A percentile compares a stretch with the other conserved stretches of the same genome.
Evolutionary conservation across 2,888 invertebrate genomes (phyloP).

Genomic region (Caenorhabditis angaria): DNA sequence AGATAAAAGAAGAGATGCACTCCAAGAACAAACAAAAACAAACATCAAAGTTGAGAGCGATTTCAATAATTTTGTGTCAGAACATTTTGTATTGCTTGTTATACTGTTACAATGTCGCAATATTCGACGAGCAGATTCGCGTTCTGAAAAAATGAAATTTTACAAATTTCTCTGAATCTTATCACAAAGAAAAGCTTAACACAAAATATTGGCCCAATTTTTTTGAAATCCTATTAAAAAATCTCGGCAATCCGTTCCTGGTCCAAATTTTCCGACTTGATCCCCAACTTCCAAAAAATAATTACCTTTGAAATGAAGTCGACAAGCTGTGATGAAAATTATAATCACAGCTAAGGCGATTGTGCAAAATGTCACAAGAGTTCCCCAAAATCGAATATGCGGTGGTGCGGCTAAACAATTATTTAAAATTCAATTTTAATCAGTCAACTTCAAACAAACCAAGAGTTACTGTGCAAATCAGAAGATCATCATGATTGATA

Average conservation of each 20-base stretch:
- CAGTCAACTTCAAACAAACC: slow-evolving; percentile 22
- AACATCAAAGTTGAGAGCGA: slow-evolving; percentile 39
- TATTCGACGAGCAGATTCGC: slow-evolving; percentile 25
- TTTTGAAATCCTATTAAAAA: too few species aligned
- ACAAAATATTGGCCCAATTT: not conserved
- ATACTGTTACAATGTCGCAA: slow-evolving; percentile 32
- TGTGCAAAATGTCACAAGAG: slow-evolving; percentile 30
- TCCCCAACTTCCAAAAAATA: too few species aligned
- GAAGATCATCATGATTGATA: slow-evolving; percentile 43
- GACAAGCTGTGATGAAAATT: slow-evolving; percentile 31
- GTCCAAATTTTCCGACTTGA: too few species aligned
- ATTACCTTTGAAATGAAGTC: slow-evolving; percentile 35
- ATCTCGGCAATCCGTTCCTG: too few species aligned
- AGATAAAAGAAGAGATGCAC: slow-evolving; percentile 31
- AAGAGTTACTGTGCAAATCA: slow-evolving; percentile 42
- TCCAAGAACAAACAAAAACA: slow-evolving; percentile 41
- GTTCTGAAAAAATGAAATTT: slow-evolving; percentile 25
- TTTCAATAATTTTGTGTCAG: slow-evolving; percentile 33
- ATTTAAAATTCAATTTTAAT: not conserved
- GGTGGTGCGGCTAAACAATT: slow-evolving; percentile 38
- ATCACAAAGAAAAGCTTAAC: too few species aligned
- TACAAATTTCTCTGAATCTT: too few species aligned
- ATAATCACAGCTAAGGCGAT: slow-evolving; percentile 29
- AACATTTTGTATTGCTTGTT: slow-evolving; percentile 35
- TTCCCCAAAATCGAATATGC: slow-evolving; percentile 39